Percentiles rank a stretch among this genome's conserved stretches.
These are phyloP conservation scores for Sternotherus odoratus DNA, from an alignment of 2,797 vertebrate genomes.

Conservation along the genomic window DNA sequence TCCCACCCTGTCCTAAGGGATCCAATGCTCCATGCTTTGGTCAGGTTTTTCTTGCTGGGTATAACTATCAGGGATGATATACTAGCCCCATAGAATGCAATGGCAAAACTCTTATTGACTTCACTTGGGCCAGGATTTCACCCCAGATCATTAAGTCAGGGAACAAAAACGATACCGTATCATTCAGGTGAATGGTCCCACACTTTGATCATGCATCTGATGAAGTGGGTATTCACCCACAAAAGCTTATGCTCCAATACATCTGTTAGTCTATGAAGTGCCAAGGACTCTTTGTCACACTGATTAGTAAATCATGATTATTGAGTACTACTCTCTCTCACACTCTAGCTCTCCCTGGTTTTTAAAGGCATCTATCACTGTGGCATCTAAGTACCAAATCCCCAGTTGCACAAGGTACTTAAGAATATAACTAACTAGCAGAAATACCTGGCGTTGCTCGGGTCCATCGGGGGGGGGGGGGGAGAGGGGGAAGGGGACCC, in stretches of 20 bases:
- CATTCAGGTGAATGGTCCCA: neutral
- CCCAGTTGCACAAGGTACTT: neutral
- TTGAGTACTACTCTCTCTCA: neutral
- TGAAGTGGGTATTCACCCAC: too few relatives aligned
- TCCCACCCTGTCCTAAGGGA: neutral
- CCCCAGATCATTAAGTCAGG: neutral
- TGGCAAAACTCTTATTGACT: neutral
- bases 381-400: neutral
- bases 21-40: neutral
- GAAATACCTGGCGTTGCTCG: too few relatives aligned
- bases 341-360: neutral
- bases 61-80: neutral
- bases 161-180: neutral
- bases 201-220: neutral
- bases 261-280: too few relatives aligned
- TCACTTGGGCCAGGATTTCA: neutral
- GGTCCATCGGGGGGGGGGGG: too few relatives aligned
- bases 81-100: neutral
- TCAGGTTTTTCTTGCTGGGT: neutral
- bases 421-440: neutral
- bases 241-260: too few relatives aligned
- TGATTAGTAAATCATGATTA: neutral
- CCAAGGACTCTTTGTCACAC: too few relatives aligned
- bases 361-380: neutral
- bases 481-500: too few relatives aligned